Evolutionary conservation across 2,797 vertebrate genomes (phyloP), one percentile per base, ranked within the genome.

Genomic region (Kryptolebias ocellatus): DNA sequence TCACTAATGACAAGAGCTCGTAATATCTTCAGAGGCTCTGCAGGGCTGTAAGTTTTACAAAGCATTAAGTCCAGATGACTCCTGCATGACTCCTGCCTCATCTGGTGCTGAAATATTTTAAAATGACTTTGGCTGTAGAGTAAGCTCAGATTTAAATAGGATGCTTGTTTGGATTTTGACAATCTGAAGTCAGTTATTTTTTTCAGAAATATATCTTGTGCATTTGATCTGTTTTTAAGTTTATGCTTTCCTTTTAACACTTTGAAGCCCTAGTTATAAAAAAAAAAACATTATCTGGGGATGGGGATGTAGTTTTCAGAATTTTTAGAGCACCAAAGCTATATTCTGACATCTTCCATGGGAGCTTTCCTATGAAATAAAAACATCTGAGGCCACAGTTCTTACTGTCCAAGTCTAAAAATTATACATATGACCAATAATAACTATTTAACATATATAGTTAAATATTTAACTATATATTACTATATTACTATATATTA

Each of bases 141-240:
- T 83, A 83, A 83, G 61, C 65, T 66, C 15, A 66, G 67, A 67
- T 90, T 87, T 27, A 51, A 76, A 88, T 84, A 85, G 89, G 85
- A 85, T 85, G 84, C 66, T 78, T 65, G 79, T 91, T 81, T 80
- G 46, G 64, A 81, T 85, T 89, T 92, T 88, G 90, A 90, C 88
- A 86, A 92, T 87, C 53, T 45, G 55, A 64, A 87, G 89, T 78
- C 90, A 82, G 81, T 84, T 84, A 83, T 78, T 85, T 77, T 67
- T 69, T 69, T 73, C 59, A 85, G 73, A 90, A 88, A 85, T 74
- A 53, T 54, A 72, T 74, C 62, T 24, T 53, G 15, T 12, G 57
- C 72, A 82, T 93, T 90, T 90, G 83, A 91, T 91, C 84, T 85
- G 64, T 71, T 81, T 84, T 87, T 90, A 76, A 76, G 78, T 91